phyloP scores from a whole-genome alignment of 2,797 vertebrate species.

The Premnoplex brunnescens region DNA sequence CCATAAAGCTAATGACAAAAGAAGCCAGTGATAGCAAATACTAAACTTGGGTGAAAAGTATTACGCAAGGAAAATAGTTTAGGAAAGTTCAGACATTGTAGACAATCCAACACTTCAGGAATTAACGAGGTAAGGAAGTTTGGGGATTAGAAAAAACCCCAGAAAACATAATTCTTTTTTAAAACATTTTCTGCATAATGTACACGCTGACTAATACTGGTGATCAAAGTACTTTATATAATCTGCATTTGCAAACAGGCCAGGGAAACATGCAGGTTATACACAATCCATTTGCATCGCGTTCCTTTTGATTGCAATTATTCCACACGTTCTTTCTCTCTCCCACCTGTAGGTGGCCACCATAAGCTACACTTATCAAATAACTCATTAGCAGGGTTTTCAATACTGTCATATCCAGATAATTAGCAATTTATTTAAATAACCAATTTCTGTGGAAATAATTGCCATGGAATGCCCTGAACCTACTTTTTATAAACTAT shows the following conservation, averaged over 20 bases:
- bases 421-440: constrained; percentile 87
- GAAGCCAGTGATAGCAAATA: neutral
- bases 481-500: constrained; percentile 86
- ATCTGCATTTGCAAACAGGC: neutral
- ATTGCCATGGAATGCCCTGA: constrained; percentile 82
- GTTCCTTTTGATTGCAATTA: neutral
- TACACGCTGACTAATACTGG: neutral
- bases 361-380: constrained; percentile 77
- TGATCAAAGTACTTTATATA: neutral
- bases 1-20: neutral
- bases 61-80: neutral
- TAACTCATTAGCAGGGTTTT: constrained; percentile 78
- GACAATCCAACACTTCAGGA: neutral
- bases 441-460: constrained; percentile 84
- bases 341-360: constrained; percentile 83
- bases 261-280: neutral
- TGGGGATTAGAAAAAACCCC: neutral
- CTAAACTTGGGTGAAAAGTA: neutral
- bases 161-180: neutral
- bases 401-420: constrained; percentile 82
- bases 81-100: neutral
- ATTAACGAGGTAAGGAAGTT: neutral
- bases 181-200: neutral
- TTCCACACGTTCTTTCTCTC: constrained; percentile 64
- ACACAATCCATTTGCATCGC: neutral